A percentile compares a stretch with the other conserved stretches of the same genome.
Evolutionary conservation across 2,888 invertebrate species (phyloP).

Genomic region (Chrysotoxum bicinctum): DNA sequence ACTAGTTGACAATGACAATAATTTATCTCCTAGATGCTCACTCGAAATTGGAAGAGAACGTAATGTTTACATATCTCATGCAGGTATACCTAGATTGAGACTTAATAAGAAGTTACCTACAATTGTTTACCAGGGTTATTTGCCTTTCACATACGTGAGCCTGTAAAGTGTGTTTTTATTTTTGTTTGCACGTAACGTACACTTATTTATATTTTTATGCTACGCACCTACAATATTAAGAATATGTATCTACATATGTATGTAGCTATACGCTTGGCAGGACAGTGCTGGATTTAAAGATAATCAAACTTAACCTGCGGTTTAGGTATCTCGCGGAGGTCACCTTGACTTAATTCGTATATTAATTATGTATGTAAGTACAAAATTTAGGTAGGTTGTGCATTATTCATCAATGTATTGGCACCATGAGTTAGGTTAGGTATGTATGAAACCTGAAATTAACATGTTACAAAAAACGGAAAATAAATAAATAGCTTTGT

Average conservation of each 20-base stretch:
- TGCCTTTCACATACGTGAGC: conserved; percentile 29
- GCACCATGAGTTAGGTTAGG: no score
- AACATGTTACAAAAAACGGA: no score
- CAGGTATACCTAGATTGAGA: not conserved
- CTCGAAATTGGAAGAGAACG: not conserved
- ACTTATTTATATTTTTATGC: conserved; percentile 22
- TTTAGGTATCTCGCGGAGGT: not conserved
- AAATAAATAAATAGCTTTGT: no score
- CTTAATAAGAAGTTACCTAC: conserved; percentile 1
- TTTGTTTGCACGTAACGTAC: conserved; percentile 8
- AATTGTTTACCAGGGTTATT: conserved; percentile 42
- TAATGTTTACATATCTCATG: not conserved
- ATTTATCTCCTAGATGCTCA: not conserved
- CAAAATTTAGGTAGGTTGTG: no score
- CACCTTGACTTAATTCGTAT: not conserved
- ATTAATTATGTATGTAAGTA: not conserved
- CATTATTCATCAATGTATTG: no score
- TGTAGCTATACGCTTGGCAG: conserved; percentile 6
- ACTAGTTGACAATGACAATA: not conserved
- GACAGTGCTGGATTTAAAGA: conserved; percentile 2
- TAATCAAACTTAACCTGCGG: not conserved
- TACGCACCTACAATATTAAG: conserved; percentile 25
- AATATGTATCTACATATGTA: conserved; percentile 24
- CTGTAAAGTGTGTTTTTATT: conserved; percentile 1
- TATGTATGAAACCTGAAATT: no score